phyloP scores from a whole-genome alignment of 2,113 vertebrate genomes.

The Grammomys dolichurus region DNA sequence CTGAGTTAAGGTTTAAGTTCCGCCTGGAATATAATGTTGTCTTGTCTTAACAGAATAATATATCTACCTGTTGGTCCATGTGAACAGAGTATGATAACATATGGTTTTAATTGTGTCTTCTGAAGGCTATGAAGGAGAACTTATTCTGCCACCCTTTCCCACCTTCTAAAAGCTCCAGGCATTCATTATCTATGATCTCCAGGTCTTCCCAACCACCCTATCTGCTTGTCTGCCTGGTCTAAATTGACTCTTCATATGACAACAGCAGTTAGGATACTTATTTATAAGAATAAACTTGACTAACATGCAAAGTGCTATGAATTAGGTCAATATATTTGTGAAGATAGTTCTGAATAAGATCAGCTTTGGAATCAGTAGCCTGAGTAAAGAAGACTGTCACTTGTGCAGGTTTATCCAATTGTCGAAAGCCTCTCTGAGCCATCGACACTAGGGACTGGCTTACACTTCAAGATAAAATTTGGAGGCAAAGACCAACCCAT shows the following conservation, averaged over 20 bases:
- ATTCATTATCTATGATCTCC: neutral
- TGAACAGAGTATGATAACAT: neutral
- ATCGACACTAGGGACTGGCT: neutral
- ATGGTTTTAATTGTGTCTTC: neutral
- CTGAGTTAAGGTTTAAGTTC: constrained; percentile 25
- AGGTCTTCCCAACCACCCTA: neutral
- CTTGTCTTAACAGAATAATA: neutral
- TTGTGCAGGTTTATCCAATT: neutral
- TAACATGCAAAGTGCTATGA: no score
- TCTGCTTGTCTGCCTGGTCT: neutral
- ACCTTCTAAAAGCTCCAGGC: neutral
- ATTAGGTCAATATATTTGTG: neutral
- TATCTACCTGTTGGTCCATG: neutral
- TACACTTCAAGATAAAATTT: neutral
- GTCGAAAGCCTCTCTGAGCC: no score
- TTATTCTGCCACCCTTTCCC: neutral
- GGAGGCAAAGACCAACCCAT: neutral
- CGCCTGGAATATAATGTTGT: neutral
- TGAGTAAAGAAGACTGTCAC: neutral
- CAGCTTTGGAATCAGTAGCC: neutral
- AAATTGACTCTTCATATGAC: neutral
- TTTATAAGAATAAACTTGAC: neutral
- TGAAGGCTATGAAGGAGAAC: neutral
- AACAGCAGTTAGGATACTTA: neutral
- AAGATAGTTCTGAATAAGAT: neutral